phyloP scores from a whole-genome alignment of 2,113 vertebrate species.

The Meleagris gallopavo region DNA sequence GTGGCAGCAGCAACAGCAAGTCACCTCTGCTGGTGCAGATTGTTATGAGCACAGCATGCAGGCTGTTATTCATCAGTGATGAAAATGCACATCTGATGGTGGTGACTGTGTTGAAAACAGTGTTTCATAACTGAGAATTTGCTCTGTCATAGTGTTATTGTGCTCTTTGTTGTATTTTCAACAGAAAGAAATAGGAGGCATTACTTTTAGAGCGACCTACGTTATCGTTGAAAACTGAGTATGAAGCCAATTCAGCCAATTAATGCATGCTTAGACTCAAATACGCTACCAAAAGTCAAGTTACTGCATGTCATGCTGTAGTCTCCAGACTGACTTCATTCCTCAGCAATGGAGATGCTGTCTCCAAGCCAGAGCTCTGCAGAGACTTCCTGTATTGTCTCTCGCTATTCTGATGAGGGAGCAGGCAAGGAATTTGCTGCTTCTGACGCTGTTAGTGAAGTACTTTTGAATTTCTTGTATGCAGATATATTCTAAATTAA shows the following conservation, averaged over 20 bases:
- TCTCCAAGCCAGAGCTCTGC: neutral
- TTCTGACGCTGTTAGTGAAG: neutral
- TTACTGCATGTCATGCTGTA: fast-evolving
- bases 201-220: too few species aligned
- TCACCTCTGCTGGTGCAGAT: too few species aligned
- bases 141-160: too few species aligned
- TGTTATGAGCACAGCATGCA: too few species aligned
- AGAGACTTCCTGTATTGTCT: neutral
- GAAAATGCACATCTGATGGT: too few species aligned
- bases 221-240: neutral
- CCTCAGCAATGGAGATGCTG: neutral
- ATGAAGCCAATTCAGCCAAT: fast-evolving
- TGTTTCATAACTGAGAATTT: too few species aligned
- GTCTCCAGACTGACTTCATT: neutral
- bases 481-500: neutral
- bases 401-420: neutral
- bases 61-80: too few species aligned
- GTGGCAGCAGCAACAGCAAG: too few species aligned
- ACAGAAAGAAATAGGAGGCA: too few species aligned
- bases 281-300: neutral
- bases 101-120: too few species aligned
- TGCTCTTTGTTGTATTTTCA: too few species aligned
- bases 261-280: neutral
- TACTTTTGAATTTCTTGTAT: neutral
- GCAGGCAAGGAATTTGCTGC: neutral